A percentile compares a stretch with the other conserved stretches of the same genome.
phyloP scores from a whole-genome alignment of 2,113 vertebrate species.

The Chlorodrepanis virens region DNA sequence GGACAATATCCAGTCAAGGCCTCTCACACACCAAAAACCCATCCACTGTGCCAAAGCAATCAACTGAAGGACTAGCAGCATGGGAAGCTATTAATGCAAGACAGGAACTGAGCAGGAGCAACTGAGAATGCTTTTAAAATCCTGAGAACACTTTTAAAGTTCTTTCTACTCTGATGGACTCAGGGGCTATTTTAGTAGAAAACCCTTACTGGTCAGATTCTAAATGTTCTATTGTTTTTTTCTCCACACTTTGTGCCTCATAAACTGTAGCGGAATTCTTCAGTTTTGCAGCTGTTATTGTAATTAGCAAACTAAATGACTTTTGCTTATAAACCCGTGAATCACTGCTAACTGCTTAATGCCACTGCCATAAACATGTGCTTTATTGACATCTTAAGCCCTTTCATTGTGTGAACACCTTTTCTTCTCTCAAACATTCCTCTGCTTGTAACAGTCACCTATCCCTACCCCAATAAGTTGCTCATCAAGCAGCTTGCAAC shows the following conservation, averaged over 20 bases:
- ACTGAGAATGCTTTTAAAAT: neutral
- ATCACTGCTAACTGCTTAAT: neutral
- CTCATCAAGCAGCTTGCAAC: neutral
- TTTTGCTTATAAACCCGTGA: neutral
- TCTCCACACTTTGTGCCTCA: neutral
- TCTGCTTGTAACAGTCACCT: neutral
- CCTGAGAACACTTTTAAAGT: neutral
- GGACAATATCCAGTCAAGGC: neutral
- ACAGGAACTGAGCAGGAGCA: neutral
- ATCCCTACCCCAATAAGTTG: neutral
- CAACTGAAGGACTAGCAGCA: neutral
- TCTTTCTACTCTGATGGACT: neutral
- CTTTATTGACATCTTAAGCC: neutral
- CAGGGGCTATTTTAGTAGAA: neutral
- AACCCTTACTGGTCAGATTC: neutral
- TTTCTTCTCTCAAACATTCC: neutral
- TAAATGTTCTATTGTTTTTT: neutral
- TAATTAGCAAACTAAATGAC: constrained; percentile 15
- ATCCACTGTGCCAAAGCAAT: neutral
- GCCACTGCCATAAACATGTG: neutral
- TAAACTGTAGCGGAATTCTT: constrained; percentile 24
- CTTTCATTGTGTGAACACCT: neutral
- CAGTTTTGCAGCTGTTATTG: neutral
- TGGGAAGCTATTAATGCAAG: neutral
- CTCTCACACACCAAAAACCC: neutral